phyloP scores from a whole-genome alignment of 2,888 invertebrate species.

The Tipula vernalis region DNA sequence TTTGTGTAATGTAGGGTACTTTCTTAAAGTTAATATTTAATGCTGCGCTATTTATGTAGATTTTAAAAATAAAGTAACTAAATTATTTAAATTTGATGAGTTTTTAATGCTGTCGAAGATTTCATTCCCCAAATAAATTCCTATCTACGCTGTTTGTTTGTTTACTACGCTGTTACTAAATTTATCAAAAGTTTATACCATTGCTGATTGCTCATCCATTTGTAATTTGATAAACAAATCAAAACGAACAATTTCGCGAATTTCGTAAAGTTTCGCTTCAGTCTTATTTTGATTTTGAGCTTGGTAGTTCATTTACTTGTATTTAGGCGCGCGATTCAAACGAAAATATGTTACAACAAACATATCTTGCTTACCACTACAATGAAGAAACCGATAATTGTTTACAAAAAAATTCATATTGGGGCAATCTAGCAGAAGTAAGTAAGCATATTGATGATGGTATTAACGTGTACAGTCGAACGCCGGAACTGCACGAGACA shows the following conservation, averaged over 20 bases:
- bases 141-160: no score
- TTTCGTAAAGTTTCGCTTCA: background rate
- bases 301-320: background rate
- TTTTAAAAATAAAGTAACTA: background rate
- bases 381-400: background rate
- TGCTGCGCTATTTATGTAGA: background rate
- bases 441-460: background rate
- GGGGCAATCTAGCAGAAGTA: background rate
- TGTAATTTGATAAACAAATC: background rate
- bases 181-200: background rate
- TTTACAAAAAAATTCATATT: background rate
- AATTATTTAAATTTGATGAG: background rate
- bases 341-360: background rate
- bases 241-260: background rate
- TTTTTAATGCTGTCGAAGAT: background rate
- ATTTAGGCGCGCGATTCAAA: background rate
- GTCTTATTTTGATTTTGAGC: background rate
- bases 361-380: background rate
- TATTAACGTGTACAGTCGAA: background rate
- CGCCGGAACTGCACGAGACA: background rate
- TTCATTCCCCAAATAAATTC: no score
- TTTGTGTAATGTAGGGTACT: background rate
- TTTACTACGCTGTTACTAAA: no score
- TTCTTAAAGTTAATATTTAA: background rate
- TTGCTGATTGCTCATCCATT: background rate